Base-by-base conservation (phyloP, 1,140 invertebrate species). In the Bombyx mandarina region DNA sequence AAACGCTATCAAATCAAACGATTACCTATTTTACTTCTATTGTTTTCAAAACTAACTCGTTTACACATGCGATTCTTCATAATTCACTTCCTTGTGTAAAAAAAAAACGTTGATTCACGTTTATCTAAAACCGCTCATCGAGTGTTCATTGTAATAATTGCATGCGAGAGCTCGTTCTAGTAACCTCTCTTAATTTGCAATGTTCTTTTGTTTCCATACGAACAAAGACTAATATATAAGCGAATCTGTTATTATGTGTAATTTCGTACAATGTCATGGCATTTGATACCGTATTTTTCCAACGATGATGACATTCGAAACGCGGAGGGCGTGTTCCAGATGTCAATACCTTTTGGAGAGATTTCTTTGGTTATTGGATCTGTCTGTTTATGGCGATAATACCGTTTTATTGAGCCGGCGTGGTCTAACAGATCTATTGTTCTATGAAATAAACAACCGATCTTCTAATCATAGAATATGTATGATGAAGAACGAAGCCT, bases 211-310 rank as follows among this genome's bases (percentile, higher is more conserved):
- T 65, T 60, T 50, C 57, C 45, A 49, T 59, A 57, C 44, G 62
- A 68, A 73, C 63, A 69, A 63, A 66, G 63, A 61, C 43, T 60
- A 51, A 63, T 67, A 63, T 67, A 57, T 62, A 60, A 63, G 56
- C 56, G 60, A 66, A 52, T 56, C 52, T 52, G 58, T 57, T 52
- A 49, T 56, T 48, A 56, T n/a, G 35, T 47, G 35, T 10, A 56
- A 18, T 46, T 65, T 61, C 62, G 43, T 66, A 61, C 63, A 62
- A 62, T 49, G 58, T 66, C 62, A 65, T 57, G 57, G 45, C 55
- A 49, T 47, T 50, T 57, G 45, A 47, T 62, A 45, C 43, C 47
- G 9, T 51, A 56, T 67, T 54, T 49, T 55, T 62, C 57, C 56
- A 43, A 45, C 7, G 18, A 52, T 44, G 45, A 58, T 53, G 48